These are phyloP conservation scores for Hoplostethus atlanticus DNA, from an alignment of 2,797 vertebrate genomes.

Conservation along the genomic window DNA sequence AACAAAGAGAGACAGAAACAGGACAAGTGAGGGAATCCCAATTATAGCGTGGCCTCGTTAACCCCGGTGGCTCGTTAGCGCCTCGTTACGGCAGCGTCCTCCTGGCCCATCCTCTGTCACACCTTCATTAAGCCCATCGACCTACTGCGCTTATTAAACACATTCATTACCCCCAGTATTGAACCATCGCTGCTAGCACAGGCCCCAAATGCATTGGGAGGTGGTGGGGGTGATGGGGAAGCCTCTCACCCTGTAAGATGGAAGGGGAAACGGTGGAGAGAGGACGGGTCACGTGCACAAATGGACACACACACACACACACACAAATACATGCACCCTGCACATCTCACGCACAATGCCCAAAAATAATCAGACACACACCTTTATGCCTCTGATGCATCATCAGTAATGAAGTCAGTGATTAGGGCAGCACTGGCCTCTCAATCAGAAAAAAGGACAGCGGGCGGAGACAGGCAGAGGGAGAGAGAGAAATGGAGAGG, in stretches of 20 bases:
- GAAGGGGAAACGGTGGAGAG: constrained; percentile 1
- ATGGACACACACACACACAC: background rate
- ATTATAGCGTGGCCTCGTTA: constrained; percentile 72
- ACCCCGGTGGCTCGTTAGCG: constrained; percentile 77
- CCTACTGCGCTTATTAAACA: constrained; percentile 85
- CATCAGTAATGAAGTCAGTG: constrained; percentile 77
- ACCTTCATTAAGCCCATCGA: constrained; percentile 86
- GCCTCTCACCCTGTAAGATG: background rate
- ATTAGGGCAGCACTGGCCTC: constrained; percentile 63
- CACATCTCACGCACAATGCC: constrained; percentile 3
- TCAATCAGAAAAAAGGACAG: constrained; percentile 57
- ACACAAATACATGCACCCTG: background rate
- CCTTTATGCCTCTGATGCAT: constrained; percentile 71
- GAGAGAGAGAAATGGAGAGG: constrained; percentile 20
- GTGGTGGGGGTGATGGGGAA: background rate
- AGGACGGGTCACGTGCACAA: constrained; percentile 31
- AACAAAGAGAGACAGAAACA: constrained; percentile 29
- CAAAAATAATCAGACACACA: constrained; percentile 22
- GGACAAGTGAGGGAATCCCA: constrained; percentile 67
- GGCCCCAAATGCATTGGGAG: constrained; percentile 65
- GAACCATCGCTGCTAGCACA: constrained; percentile 67
- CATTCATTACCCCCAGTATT: constrained; percentile 86
- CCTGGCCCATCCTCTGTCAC: constrained; percentile 79
- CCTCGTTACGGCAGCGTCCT: constrained; percentile 71
- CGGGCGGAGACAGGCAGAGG: constrained; percentile 9